Percentiles rank a stretch among this genome's conserved stretches.
These are phyloP conservation scores for Alloplasta piceator DNA, from an alignment of 2,888 invertebrate genomes.

Conservation along the genomic window DNA sequence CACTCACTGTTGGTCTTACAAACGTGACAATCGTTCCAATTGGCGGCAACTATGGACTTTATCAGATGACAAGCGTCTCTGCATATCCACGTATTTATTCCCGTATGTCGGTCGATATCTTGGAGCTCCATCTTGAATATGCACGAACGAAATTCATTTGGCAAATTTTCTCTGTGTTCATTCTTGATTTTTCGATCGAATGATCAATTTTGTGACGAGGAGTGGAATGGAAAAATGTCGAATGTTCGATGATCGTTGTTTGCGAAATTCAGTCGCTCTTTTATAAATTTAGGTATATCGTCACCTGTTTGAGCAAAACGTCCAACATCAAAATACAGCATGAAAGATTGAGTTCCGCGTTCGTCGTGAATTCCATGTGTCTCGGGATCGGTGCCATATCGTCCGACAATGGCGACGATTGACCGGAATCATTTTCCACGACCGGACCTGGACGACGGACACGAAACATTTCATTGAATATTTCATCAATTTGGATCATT, in stretches of 20 bases:
- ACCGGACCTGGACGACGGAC: constrained; percentile 85
- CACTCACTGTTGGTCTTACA: constrained; percentile 89
- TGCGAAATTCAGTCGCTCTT: too few relatives aligned
- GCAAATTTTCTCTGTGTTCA: too few relatives aligned
- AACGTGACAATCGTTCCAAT: constrained; percentile 87
- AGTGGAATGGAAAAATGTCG: too few relatives aligned
- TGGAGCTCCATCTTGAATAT: constrained; percentile 90
- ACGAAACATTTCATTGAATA: not conserved
- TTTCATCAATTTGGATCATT: not conserved
- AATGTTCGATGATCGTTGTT: too few relatives aligned
- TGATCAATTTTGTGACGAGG: too few relatives aligned
- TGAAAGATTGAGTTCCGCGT: constrained; percentile 92
- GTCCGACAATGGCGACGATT: constrained; percentile 88
- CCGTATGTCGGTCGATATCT: constrained; percentile 92
- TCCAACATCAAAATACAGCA: constrained; percentile 99
- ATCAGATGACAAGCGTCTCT: constrained; percentile 90
- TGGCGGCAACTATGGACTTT: constrained; percentile 90
- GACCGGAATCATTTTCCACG: constrained; percentile 88
- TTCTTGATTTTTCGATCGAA: too few relatives aligned
- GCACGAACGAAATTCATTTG: constrained; percentile 25
- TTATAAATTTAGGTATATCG: not conserved
- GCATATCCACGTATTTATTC: constrained; percentile 90
- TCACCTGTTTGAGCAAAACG: constrained; percentile 95
- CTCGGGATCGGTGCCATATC: constrained; percentile 87
- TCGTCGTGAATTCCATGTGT: constrained; percentile 88